These are phyloP conservation scores for Cheilosia vernalis DNA, from an alignment of 2,888 invertebrate species.

Conservation along the genomic window DNA sequence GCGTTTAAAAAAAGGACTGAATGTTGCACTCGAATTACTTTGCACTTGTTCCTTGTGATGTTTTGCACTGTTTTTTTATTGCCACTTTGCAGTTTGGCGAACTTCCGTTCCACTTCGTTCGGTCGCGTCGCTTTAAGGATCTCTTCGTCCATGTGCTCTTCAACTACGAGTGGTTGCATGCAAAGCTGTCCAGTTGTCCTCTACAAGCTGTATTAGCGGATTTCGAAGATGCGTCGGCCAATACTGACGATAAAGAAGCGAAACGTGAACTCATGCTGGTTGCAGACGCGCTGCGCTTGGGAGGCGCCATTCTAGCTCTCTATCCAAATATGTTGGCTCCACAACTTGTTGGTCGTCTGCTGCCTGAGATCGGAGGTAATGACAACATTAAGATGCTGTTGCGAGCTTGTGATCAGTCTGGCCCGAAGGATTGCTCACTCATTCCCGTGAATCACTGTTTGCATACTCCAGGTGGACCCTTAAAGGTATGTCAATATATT, in stretches of 20 bases:
- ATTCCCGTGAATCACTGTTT: slow-evolving; percentile 97
- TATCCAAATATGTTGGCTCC: slow-evolving; percentile 98
- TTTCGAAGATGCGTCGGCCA: slow-evolving; percentile 95
- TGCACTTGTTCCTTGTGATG: neutral
- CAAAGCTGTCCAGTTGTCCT: slow-evolving; percentile 97
- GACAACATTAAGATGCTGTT: slow-evolving; percentile 93
- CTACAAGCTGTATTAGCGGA: slow-evolving; percentile 97
- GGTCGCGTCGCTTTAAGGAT: slow-evolving; percentile 95
- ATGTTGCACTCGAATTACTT: too few relatives aligned
- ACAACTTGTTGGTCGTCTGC: slow-evolving; percentile 94
- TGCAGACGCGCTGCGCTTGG: slow-evolving; percentile 95
- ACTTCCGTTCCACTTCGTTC: slow-evolving; percentile 96
- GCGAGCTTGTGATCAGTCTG: slow-evolving; percentile 95
- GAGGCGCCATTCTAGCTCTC: slow-evolving; percentile 95
- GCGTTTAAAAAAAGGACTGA: too few relatives aligned
- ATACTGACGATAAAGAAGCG: slow-evolving; percentile 92
- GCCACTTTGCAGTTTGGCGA: slow-evolving; percentile 91
- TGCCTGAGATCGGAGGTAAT: slow-evolving; percentile 94
- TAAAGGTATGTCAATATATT: slow-evolving; percentile 87
- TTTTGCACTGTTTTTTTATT: slow-evolving; percentile 1
- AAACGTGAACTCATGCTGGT: slow-evolving; percentile 92
- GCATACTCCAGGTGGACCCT: slow-evolving; percentile 99
- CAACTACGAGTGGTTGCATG: slow-evolving; percentile 98
- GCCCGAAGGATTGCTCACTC: slow-evolving; percentile 94
- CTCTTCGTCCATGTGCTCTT: slow-evolving; percentile 96